Percentiles rank a stretch among this genome's conserved stretches.
Evolutionary conservation across 1,140 invertebrate species (phyloP).

Genomic region (Wasmannia auropunctata): DNA sequence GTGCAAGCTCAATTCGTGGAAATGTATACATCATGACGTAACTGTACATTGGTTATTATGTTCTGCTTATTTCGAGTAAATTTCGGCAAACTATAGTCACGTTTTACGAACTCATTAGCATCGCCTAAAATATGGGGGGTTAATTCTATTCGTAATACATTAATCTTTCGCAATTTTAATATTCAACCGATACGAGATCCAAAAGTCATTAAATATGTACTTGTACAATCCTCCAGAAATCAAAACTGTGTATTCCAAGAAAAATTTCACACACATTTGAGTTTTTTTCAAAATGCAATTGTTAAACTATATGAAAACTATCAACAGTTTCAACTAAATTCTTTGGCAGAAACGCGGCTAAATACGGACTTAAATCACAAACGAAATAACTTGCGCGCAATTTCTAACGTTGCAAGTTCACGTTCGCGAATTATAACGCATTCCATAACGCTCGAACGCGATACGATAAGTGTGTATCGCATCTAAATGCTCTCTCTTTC

Average conservation of each 20-base stretch:
- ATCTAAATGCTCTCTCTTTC: constrained; percentile 18
- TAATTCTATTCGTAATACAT: no score
- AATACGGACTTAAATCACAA: background rate
- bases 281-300: background rate
- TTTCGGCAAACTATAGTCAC: no score
- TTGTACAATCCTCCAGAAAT: no score
- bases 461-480: constrained; percentile 40
- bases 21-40: background rate
- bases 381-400: background rate
- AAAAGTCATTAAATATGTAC: background rate
- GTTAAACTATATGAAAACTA: background rate
- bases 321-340: background rate
- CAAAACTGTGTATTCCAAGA: background rate
- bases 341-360: background rate
- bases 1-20: background rate
- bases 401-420: constrained; percentile 29
- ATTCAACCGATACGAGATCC: background rate
- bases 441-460: constrained; percentile 19
- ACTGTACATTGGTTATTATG: no score
- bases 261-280: background rate
- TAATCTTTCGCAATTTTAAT: no score
- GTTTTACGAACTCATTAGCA: no score
- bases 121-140: no score
- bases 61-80: background rate
- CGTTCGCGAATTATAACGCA: constrained; percentile 40